These are phyloP conservation scores for Aproaerema taeniolella DNA, from an alignment of 2,888 invertebrate species.

Conservation along the genomic window DNA sequence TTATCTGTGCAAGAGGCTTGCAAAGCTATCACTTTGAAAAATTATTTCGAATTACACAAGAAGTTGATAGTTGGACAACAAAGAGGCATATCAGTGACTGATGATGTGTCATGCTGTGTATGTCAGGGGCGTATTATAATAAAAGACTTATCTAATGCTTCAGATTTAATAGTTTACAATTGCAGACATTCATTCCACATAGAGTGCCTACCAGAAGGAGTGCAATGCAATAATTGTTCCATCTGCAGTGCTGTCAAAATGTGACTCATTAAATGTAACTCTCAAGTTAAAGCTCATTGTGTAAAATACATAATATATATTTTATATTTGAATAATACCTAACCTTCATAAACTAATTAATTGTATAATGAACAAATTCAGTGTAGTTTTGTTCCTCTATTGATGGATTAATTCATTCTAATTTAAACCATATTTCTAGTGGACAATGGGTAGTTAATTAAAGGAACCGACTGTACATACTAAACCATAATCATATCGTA, in stretches of 20 bases:
- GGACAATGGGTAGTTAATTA: no score
- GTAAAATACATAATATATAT: conserved; percentile 37
- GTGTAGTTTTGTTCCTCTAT: no score
- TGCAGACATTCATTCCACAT: conserved; percentile 94
- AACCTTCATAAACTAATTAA: no score
- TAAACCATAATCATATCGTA: no score
- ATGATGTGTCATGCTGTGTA: conserved; percentile 86
- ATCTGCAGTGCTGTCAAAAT: conserved; percentile 66
- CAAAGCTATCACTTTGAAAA: conserved; percentile 91
- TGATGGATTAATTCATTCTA: no score
- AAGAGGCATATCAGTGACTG: conserved; percentile 85
- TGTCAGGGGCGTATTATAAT: conserved; percentile 87
- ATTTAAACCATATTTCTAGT: no score
- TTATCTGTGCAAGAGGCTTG: conserved; percentile 94
- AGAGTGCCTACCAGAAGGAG: conserved; percentile 82
- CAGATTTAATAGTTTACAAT: conserved; percentile 88
- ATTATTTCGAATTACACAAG: conserved; percentile 92
- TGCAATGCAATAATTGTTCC: conserved; percentile 45
- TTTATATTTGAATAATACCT: no score
- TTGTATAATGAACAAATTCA: no score
- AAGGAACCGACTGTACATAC: no score
- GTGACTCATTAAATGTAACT: conserved; percentile 41
- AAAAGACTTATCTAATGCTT: conserved; percentile 82
- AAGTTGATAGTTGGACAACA: conserved; percentile 87
- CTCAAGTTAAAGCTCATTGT: conserved; percentile 40